A percentile compares a stretch with the other conserved stretches of the same genome.
phyloP scores from a whole-genome alignment of 2,888 invertebrate genomes.

The Myopa testacea region DNA sequence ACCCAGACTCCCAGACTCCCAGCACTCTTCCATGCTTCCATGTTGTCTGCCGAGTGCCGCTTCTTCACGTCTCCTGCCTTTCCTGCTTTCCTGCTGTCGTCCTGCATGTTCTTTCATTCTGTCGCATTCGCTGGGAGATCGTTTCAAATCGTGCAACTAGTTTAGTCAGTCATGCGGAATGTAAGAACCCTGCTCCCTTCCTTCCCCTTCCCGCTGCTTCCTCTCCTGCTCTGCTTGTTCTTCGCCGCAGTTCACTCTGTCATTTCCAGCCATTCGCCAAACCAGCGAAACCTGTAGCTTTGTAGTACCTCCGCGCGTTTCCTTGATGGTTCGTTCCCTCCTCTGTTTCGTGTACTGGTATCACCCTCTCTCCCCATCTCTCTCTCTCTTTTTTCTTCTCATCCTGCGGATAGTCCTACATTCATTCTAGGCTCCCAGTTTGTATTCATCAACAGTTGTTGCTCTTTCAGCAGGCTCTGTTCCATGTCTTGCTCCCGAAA shows the following conservation, averaged over 20 bases:
- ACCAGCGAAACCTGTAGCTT: slow-evolving; percentile 47
- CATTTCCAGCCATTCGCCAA: neutral
- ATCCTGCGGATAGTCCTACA: slow-evolving; percentile 14
- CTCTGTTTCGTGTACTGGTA: too few species aligned
- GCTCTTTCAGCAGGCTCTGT: neutral
- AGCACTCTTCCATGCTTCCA: too few species aligned
- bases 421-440: too few species aligned
- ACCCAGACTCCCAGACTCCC: too few species aligned
- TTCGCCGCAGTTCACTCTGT: neutral
- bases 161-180: slow-evolving; percentile 1
- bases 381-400: neutral
- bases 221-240: neutral
- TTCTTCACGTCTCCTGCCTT: neutral
- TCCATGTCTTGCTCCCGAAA: neutral
- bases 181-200: neutral
- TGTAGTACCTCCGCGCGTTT: slow-evolving; percentile 21
- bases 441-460: too few species aligned
- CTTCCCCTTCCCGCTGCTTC: neutral
- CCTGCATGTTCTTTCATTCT: neutral
- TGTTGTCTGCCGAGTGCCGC: neutral
- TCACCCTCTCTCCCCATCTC: neutral
- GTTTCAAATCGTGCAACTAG: neutral
- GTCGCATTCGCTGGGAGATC: neutral
- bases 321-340: neutral
- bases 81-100: neutral